Evolutionary conservation across 2,113 vertebrate genomes (phyloP), one percentile per base, ranked within the genome.

Genomic region (Aptenodytes forsteri): DNA sequence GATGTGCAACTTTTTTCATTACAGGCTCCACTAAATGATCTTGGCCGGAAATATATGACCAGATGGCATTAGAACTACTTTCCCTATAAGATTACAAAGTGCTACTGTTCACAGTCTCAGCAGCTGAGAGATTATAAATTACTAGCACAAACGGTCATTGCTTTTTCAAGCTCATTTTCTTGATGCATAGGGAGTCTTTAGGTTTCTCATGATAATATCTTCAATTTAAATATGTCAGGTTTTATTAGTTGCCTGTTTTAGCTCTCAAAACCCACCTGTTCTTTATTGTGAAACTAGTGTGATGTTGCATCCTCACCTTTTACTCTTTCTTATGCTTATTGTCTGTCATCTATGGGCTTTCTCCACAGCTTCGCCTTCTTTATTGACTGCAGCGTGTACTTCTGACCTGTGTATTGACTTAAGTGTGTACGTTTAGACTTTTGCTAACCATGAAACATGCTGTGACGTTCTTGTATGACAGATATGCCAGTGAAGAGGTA

Each of bases 1-100:
- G 72, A 84, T 79, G 54, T 9, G 5, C 61, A 70, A 49, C 83
- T 95, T 96, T 93, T 94, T 92, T 97, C 91, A 94, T 97, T 96
- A 89, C 56, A 59, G 89, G 47, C 71, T 92, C n/a, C 54, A 59
- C 94, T 95, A 95, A 97, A 78, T 86, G 90, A 87, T 97, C 91
- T 87, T 97, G 95, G 93, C 97, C 32, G 2, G 82, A 93, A 96
- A 96, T 95, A n/a, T 11, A 17, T 58, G 93, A 90, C 95, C 96
- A 97, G 93, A 96, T 97, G 96, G 94, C 76, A 62, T 70, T 89
- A 54, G 89, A 96, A 85, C 94, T 87, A 71, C 77, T 95, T 84
- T 91, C 83, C 73, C 95, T 93, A 13, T 96, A 97, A 95, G 95
- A 96, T 97, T 93, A 97, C 91, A 88, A 96, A 96, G 96, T 95